Percentiles rank a stretch among this genome's conserved stretches.
Conservation (phyloP, 2,888 invertebrate genomes). For the Pristionchus arcanus region DNA sequence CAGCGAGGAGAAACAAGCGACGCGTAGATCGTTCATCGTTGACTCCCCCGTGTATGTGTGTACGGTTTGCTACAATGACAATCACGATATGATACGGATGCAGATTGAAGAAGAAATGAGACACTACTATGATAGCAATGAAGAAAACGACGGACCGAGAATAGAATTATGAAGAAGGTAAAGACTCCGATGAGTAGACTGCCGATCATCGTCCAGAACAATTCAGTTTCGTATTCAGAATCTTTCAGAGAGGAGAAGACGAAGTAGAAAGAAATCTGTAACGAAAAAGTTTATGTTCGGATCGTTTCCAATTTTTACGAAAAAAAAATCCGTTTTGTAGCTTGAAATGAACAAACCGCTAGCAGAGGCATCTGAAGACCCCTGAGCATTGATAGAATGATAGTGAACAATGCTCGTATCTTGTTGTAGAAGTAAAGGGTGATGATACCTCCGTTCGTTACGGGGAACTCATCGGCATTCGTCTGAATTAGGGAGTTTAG, state of each 20-base stretch:
- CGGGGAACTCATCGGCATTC: not conserved
- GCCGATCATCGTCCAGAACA: conserved; percentile 19
- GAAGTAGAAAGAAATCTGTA: conserved; percentile 15
- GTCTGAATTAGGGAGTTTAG: too few species aligned
- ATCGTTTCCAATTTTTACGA: too few species aligned
- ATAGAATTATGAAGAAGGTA: not conserved
- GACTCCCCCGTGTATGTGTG: not conserved
- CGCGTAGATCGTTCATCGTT: not conserved
- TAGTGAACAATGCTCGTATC: not conserved
- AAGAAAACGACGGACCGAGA: not conserved
- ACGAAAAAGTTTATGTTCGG: too few species aligned
- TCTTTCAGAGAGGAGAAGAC: conserved; percentile 8
- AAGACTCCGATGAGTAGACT: not conserved
- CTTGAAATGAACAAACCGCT: not conserved
- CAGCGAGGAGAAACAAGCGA: conserved; percentile 15
- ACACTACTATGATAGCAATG: too few species aligned
- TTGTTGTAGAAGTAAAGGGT: not conserved
- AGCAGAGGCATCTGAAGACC: conserved; percentile 3
- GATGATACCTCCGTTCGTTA: not conserved
- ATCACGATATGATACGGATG: too few species aligned
- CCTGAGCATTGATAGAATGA: not conserved
- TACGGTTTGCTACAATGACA: not conserved
- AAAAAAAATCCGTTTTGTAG: too few species aligned
- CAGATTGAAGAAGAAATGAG: too few species aligned
- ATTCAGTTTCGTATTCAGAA: not conserved